These are phyloP conservation scores for Calliopum simillimum DNA, from an alignment of 2,888 invertebrate species.

Conservation along the genomic window DNA sequence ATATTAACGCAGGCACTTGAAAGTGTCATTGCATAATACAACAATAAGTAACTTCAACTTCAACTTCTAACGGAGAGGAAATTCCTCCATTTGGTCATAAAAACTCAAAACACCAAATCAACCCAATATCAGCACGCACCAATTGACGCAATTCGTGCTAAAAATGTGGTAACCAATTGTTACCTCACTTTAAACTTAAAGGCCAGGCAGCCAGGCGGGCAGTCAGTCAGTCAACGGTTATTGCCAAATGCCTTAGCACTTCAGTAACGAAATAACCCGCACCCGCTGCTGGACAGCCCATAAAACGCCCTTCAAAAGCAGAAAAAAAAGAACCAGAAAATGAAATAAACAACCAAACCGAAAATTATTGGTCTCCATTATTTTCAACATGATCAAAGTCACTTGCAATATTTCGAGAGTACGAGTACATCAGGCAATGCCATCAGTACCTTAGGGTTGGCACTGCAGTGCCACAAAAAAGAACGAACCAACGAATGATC, in stretches of 20 bases:
- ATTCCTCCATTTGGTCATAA: background rate
- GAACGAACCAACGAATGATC: no score
- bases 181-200: background rate
- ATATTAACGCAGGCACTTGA: no score
- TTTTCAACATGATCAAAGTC: slow-evolving; percentile 3
- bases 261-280: slow-evolving; percentile 3
- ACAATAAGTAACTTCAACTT: no score
- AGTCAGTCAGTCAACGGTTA: no score
- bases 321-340: background rate
- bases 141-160: slow-evolving; percentile 27
- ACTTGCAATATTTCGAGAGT: background rate
- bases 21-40: no score
- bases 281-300: slow-evolving; percentile 4
- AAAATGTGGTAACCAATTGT: slow-evolving; percentile 8
- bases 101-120: background rate
- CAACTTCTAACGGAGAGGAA: no score
- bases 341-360: background rate
- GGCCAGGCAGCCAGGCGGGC: no score
- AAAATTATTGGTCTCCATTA: slow-evolving; percentile 16
- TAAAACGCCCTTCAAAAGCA: slow-evolving; percentile 5
- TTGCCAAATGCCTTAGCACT: no score
- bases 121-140: background rate
- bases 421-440: background rate
- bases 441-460: slow-evolving; percentile 3
- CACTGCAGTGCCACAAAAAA: no score